Percentiles rank a stretch among this genome's conserved stretches.
phyloP scores from a whole-genome alignment of 2,888 invertebrate genomes.

The Furcula furcula region DNA sequence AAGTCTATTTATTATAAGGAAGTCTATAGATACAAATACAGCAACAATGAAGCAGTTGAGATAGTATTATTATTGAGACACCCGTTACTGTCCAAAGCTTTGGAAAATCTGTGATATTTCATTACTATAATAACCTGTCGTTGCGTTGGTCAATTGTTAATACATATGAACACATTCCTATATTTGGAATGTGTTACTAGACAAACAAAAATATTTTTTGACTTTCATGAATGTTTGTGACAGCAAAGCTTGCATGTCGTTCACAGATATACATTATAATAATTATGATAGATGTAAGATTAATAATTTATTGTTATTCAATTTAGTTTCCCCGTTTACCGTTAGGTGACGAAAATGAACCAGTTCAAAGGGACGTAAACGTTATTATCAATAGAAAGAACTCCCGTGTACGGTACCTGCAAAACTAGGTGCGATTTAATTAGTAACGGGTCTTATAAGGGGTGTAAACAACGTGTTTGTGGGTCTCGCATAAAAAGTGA shows the following conservation, averaged over 20 bases:
- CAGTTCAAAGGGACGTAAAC: slow-evolving; percentile 78
- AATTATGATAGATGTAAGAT: slow-evolving; percentile 79
- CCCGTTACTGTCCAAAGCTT: slow-evolving; percentile 82
- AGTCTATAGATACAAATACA: slow-evolving; percentile 67
- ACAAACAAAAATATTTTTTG: slow-evolving; percentile 83
- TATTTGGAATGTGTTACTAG: slow-evolving; percentile 66
- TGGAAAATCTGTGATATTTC: slow-evolving; percentile 81
- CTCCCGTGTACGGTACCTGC: slow-evolving; percentile 57
- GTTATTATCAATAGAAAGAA: slow-evolving; percentile 75
- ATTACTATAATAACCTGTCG: slow-evolving; percentile 76
- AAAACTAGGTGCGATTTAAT: slow-evolving; percentile 55
- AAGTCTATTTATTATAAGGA: slow-evolving; percentile 53
- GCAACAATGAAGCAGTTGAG: slow-evolving; percentile 45
- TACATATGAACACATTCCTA: slow-evolving; percentile 71
- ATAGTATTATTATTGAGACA: slow-evolving; percentile 54
- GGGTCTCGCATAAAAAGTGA: slow-evolving; percentile 61
- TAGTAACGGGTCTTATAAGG: slow-evolving; percentile 61
- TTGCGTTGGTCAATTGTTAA: slow-evolving; percentile 82
- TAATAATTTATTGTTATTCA: slow-evolving; percentile 81
- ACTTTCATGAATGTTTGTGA: slow-evolving; percentile 74
- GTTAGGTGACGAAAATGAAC: slow-evolving; percentile 79
- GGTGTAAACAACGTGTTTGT: slow-evolving; percentile 73
- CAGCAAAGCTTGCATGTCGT: slow-evolving; percentile 72
- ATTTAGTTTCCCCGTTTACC: slow-evolving; percentile 78
- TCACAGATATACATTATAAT: slow-evolving; percentile 73